Conservation (phyloP, 2,888 invertebrate genomes). For the Pedicia rivosa region DNA sequence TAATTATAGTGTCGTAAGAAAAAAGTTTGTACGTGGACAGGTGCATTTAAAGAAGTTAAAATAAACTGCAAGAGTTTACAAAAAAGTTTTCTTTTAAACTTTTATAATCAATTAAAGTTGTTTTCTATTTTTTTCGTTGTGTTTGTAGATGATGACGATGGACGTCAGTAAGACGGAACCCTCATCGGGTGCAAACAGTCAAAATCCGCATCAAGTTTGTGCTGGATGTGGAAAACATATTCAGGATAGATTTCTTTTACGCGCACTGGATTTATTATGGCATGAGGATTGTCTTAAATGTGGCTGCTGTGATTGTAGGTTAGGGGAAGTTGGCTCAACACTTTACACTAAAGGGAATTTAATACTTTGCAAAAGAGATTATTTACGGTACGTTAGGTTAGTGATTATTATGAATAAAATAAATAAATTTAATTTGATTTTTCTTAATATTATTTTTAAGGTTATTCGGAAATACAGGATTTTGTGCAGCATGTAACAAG, state of each 20-base stretch:
- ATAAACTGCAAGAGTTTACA: too few species aligned
- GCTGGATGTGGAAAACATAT: conserved; percentile 91
- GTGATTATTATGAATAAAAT: neutral
- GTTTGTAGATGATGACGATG: conserved; percentile 58
- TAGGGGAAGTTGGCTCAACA: conserved; percentile 92
- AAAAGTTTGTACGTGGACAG: too few species aligned
- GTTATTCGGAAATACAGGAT: conserved; percentile 89
- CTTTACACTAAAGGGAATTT: conserved; percentile 91
- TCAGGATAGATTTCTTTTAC: conserved; percentile 77
- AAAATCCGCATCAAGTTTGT: conserved; percentile 50
- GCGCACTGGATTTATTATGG: conserved; percentile 89
- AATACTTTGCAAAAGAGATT: conserved; percentile 90
- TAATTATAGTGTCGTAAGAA: too few species aligned
- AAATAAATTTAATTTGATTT: neutral
- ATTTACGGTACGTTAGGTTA: conserved; percentile 51
- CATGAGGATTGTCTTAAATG: conserved; percentile 97
- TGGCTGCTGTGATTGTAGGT: conserved; percentile 90
- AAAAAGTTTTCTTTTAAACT: too few species aligned
- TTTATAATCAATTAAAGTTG: too few species aligned
- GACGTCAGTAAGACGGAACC: conserved; percentile 68
- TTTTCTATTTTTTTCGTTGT: conserved; percentile 8
- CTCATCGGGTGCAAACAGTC: conserved; percentile 29
- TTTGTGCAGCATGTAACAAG: conserved; percentile 94
- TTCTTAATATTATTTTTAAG: conserved; percentile 29
- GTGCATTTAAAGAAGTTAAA: too few species aligned